phyloP scores from a whole-genome alignment of 2,113 vertebrate genomes.

The Hypanus sabinus region DNA sequence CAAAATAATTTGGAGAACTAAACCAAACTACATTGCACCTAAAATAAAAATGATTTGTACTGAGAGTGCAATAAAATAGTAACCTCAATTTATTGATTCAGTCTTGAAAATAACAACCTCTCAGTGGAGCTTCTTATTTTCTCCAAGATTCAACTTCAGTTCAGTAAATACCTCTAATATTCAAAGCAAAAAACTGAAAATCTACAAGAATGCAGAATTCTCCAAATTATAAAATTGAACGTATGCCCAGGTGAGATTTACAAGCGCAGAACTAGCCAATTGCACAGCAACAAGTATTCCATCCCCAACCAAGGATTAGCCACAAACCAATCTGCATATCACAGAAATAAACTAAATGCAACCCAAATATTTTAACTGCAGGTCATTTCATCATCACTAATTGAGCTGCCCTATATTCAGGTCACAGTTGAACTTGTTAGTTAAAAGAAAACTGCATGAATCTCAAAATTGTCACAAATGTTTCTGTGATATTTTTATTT shows the following conservation, averaged over 20 bases:
- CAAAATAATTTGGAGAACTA: background rate
- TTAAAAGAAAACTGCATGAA: background rate
- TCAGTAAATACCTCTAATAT: background rate
- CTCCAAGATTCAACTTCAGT: background rate
- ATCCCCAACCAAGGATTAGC: background rate
- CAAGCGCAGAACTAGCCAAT: background rate
- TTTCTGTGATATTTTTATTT: slow-evolving; percentile 24
- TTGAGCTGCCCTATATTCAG: background rate
- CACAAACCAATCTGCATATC: background rate
- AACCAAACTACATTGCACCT: background rate
- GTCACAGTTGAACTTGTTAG: background rate
- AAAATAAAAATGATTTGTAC: background rate
- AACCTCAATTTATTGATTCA: background rate
- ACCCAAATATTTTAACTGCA: background rate
- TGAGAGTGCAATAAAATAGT: background rate
- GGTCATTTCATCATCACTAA: background rate
- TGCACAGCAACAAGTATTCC: background rate
- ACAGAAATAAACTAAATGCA: slow-evolving; percentile 12
- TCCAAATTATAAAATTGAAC: background rate
- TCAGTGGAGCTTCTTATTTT: background rate
- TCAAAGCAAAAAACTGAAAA: background rate
- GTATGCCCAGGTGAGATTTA: background rate
- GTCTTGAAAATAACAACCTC: background rate
- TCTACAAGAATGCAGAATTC: background rate
- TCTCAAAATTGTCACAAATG: background rate